Evolutionary conservation across 2,113 vertebrate species (phyloP).

Genomic region (Pelodiscus sinensis): DNA sequence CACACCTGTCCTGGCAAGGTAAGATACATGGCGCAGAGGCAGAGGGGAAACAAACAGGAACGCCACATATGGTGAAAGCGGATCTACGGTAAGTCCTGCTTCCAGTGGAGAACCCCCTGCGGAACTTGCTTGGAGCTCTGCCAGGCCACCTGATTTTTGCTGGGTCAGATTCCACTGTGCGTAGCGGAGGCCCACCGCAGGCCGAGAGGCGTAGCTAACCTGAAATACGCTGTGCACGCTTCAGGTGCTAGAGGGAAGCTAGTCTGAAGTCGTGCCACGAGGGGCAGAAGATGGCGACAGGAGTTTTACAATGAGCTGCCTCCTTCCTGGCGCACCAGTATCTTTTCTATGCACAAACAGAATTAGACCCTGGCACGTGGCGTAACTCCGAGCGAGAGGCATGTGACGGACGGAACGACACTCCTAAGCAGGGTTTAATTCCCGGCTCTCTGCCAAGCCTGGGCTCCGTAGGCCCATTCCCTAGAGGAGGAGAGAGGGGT

Average conservation of each 20-base stretch:
- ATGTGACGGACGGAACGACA: neutral
- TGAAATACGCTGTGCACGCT: neutral
- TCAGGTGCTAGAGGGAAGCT: neutral
- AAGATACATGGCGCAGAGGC: neutral
- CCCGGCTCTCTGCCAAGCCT: neutral
- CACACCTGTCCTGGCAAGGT: neutral
- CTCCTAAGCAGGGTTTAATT: neutral
- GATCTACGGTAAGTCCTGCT: neutral
- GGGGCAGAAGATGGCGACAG: slow-evolving; percentile 10
- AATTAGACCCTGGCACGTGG: too few species aligned
- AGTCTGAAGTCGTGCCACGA: neutral
- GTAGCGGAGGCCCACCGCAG: fast-evolving
- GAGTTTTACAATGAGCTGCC: too few species aligned
- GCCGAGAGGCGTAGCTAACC: neutral
- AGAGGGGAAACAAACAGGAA: neutral
- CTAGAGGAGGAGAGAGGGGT: neutral
- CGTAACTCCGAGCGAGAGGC: neutral
- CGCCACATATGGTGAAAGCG: neutral
- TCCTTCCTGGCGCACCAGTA: neutral
- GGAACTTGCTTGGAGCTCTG: neutral
- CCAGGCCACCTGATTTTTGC: fast-evolving
- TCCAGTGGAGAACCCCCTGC: neutral
- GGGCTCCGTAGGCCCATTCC: neutral
- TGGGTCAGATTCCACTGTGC: neutral
- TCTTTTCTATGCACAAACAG: slow-evolving; percentile 21